A percentile compares a stretch with the other conserved stretches of the same genome.
These are phyloP conservation scores for Coregonus sp. DNA, from an alignment of 2,797 vertebrate species.

Conservation along the genomic window DNA sequence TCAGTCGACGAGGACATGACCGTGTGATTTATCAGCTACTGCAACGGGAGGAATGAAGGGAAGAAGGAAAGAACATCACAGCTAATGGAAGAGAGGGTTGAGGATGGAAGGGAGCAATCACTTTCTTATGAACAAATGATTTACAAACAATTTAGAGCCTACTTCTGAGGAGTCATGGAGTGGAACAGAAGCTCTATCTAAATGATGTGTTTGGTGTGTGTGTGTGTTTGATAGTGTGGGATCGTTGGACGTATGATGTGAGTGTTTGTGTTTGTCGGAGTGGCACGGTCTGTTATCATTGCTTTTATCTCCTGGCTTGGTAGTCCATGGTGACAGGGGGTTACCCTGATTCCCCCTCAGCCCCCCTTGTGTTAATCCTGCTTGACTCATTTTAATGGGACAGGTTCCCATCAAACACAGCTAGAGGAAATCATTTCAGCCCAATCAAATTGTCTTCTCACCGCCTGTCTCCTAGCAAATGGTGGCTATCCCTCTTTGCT, in stretches of 20 bases:
- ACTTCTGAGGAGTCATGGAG: background rate
- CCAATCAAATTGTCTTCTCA: conserved; percentile 56
- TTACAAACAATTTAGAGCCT: background rate
- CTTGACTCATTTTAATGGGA: conserved; percentile 68
- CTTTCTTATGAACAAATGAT: background rate
- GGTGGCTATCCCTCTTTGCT: conserved; percentile 30
- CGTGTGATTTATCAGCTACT: conserved; percentile 36
- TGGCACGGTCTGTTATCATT: conserved; percentile 16
- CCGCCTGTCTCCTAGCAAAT: conserved; percentile 30
- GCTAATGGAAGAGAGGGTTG: conserved; percentile 47
- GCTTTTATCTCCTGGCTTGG: conserved; percentile 36
- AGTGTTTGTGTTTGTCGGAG: background rate
- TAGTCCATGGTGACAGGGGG: conserved; percentile 18
- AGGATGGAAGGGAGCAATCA: conserved; percentile 50
- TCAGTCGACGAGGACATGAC: conserved; percentile 8
- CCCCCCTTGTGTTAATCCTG: conserved; percentile 41
- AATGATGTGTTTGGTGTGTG: background rate
- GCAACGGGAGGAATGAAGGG: conserved; percentile 1
- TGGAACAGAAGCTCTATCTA: background rate
- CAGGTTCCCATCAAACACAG: conserved; percentile 45
- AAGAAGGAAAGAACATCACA: background rate
- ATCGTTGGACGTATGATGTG: background rate
- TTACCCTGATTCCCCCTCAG: conserved; percentile 5
- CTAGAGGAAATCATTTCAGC: conserved; percentile 33
- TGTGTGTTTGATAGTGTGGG: background rate